Conservation (phyloP, 2,113 vertebrate genomes). For the Lichenostomus cassidix region DNA sequence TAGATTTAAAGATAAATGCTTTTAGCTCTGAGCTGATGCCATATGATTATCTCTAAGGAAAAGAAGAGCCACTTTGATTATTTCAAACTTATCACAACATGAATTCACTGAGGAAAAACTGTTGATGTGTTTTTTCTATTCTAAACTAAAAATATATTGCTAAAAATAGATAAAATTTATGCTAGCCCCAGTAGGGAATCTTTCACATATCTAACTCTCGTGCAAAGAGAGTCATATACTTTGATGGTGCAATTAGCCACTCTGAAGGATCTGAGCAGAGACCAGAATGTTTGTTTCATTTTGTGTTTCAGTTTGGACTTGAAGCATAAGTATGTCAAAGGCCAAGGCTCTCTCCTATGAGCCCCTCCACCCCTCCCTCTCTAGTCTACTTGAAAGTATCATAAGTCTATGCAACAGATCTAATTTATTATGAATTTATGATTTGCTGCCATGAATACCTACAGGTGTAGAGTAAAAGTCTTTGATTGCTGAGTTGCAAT, state of each 20-base stretch:
- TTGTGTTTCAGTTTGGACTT: not conserved
- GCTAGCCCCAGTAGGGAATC: not conserved
- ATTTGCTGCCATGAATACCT: not conserved
- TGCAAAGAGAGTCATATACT: constrained; percentile 4
- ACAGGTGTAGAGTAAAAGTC: not conserved
- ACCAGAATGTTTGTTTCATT: not conserved
- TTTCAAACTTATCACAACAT: constrained; percentile 9
- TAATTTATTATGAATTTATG: constrained; percentile 38
- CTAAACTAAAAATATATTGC: not conserved
- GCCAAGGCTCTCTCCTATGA: not conserved
- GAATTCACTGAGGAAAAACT: not conserved
- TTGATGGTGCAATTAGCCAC: not conserved
- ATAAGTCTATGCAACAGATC: not conserved
- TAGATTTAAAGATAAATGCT: not conserved
- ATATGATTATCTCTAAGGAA: not conserved
- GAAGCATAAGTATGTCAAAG: not conserved
- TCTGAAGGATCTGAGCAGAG: not conserved
- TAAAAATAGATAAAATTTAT: not conserved
- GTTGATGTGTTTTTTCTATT: not conserved
- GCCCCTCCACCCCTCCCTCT: not conserved
- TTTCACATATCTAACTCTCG: not conserved
- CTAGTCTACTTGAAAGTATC: not conserved
- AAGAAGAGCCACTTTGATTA: not conserved
- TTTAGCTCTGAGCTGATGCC: not conserved
- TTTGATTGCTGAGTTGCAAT: constrained; percentile 31